Evolutionary conservation across 2,113 vertebrate genomes (phyloP), one percentile per base, ranked within the genome.

Genomic region (Sterrhoptilus dennistouni): DNA sequence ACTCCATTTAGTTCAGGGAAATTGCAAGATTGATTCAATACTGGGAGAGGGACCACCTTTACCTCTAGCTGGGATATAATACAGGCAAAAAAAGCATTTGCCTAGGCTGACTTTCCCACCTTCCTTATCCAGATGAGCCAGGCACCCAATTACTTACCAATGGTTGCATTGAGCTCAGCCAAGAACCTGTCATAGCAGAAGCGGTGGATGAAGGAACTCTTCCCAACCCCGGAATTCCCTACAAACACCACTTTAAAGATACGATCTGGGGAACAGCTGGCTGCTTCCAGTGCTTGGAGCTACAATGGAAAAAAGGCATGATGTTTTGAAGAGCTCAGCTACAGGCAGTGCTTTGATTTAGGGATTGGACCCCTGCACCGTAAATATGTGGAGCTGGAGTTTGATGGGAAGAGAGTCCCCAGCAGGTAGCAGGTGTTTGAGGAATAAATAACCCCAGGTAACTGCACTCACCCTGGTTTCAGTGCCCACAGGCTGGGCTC

Each of bases 191-290:
- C 98, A 11, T 96, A 97, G 98, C 98, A 98, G 96, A 97, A 98
- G 68, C 97, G 97, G 47, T 98, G 98, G 95, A 99, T 99, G 95
- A 99, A 98, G 68, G 98, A 98, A 83, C 96, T 99, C 95, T 99
- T 99, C 90, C 98, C 98, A 56, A 99, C 98, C 2, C 98, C 98
- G 0, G 98, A 98, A 87, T 98, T 98, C 45, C 98, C 98, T 65
- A 99, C 94, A 97, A 99, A 98, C 25, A 99, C 98, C 95, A 98
- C 98, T 93, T 99, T 99, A 95, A 99, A 99, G 80, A 98, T 90
- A 90, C 68, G 96, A 42, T 98, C 97, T 40, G 96, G 98, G 82
- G 89, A 95, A 28, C 22, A 94, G 56, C 38, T 66, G 60, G 25
- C 35, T 83, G 87, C 21, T 65, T 94, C 97, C 72, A 83, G 35